A percentile compares a stretch with the other conserved stretches of the same genome.
Evolutionary conservation across 1,140 invertebrate genomes (phyloP).

Genomic region (Brachionus rotundiformis): DNA sequence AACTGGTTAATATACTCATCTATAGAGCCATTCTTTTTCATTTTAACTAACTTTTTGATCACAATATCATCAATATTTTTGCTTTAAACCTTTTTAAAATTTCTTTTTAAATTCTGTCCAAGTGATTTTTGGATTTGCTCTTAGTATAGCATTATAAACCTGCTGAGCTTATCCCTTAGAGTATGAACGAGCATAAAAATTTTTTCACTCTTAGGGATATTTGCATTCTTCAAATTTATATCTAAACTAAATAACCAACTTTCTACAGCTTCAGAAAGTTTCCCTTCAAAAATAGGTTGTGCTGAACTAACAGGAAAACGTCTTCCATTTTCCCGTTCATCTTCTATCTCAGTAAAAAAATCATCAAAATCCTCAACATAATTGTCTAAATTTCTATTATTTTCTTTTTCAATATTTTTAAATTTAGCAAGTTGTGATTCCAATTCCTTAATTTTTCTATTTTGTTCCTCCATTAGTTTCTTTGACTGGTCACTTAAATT

Average conservation of each 20-base stretch:
- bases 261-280: not conserved
- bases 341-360: not conserved
- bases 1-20: conserved; percentile 8
- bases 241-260: conserved; percentile 5
- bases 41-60: conserved; percentile 15
- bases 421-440: not conserved
- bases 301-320: conserved; percentile 14
- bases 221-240: conserved; percentile 24
- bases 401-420: not conserved
- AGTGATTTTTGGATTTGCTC: not conserved
- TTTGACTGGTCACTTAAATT: not conserved
- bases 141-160: not conserved
- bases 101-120: not conserved
- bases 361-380: not conserved
- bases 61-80: conserved; percentile 12
- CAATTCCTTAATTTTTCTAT: not conserved
- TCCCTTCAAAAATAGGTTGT: conserved; percentile 18
- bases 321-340: not conserved
- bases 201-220: not conserved
- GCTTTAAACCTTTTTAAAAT: conserved; percentile 7
- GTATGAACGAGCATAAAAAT: conserved; percentile 19
- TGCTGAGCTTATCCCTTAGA: not conserved
- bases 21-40: not conserved
- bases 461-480: not conserved
- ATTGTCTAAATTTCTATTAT: not conserved